These are phyloP conservation scores for Danionella dracula DNA, from an alignment of 2,797 vertebrate genomes.

Conservation along the genomic window DNA sequence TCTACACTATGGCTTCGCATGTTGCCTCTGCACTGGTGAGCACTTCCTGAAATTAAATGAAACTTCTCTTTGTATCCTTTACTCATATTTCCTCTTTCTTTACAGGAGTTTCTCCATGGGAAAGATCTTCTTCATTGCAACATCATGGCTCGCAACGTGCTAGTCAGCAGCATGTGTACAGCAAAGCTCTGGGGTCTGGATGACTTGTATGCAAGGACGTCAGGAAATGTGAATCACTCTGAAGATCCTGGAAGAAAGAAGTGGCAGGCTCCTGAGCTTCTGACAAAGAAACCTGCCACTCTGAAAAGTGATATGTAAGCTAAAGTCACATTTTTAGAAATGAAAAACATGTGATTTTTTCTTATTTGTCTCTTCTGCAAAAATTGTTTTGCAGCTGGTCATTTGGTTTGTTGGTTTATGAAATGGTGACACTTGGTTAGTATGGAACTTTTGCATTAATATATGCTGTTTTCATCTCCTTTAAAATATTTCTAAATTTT, in stretches of 20 bases:
- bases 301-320: slow-evolving; percentile 82
- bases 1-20: slow-evolving; percentile 82
- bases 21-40: slow-evolving; percentile 86
- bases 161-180: slow-evolving; percentile 74
- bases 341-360: background rate
- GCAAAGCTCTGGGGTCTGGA: slow-evolving; percentile 83
- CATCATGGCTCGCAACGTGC: slow-evolving; percentile 78
- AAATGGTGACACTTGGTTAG: slow-evolving; percentile 91
- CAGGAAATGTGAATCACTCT: slow-evolving; percentile 45
- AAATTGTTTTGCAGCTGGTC: slow-evolving; percentile 89
- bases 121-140: slow-evolving; percentile 84
- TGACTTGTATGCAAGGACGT: slow-evolving; percentile 70
- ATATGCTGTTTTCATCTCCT: no score
- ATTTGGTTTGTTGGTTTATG: slow-evolving; percentile 88
- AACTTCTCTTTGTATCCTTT: no score
- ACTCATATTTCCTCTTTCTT: background rate
- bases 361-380: background rate
- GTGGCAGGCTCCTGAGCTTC: slow-evolving; percentile 87
- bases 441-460: background rate
- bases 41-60: no score
- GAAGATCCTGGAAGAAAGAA: slow-evolving; percentile 72
- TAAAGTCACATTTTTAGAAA: background rate
- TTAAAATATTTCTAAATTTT: background rate
- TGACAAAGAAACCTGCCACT: slow-evolving; percentile 65
- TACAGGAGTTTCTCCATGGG: slow-evolving; percentile 81